These are phyloP conservation scores for Lasioglossum marginatum DNA, from an alignment of 2,888 invertebrate genomes.

Conservation along the genomic window DNA sequence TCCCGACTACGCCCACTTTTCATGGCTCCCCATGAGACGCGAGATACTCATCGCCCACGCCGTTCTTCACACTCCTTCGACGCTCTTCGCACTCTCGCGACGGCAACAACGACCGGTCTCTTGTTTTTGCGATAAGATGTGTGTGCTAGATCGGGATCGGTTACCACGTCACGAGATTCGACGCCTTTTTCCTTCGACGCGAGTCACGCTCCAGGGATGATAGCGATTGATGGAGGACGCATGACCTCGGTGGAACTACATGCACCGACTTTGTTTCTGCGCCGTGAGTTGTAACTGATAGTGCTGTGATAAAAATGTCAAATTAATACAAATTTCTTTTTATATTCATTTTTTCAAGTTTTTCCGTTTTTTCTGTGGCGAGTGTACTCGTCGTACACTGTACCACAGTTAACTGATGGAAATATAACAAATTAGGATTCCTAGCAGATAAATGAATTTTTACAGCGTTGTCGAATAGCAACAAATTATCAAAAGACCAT, in stretches of 20 bases:
- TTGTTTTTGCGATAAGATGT: conserved; percentile 37
- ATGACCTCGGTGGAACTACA: neutral
- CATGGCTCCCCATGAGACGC: conserved; percentile 53
- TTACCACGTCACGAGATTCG: conserved; percentile 32
- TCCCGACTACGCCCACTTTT: conserved; percentile 61
- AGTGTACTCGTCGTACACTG: no score
- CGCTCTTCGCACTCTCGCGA: conserved; percentile 41
- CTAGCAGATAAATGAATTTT: no score
- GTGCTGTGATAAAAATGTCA: neutral
- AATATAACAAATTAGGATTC: no score
- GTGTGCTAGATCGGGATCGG: conserved; percentile 52
- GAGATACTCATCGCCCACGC: conserved; percentile 49
- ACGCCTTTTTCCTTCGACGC: conserved; percentile 3
- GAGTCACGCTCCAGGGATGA: neutral
- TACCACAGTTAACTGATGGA: no score
- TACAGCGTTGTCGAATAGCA: no score
- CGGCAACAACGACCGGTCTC: neutral
- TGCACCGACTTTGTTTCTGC: neutral
- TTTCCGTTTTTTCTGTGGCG: no score
- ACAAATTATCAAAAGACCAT: no score
- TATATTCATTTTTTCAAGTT: no score
- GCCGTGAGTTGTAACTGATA: neutral
- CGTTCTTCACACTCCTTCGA: neutral
- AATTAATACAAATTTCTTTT: no score
- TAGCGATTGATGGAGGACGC: neutral